These are phyloP conservation scores for Bucco capensis DNA, from an alignment of 2,113 vertebrate genomes.

Conservation along the genomic window DNA sequence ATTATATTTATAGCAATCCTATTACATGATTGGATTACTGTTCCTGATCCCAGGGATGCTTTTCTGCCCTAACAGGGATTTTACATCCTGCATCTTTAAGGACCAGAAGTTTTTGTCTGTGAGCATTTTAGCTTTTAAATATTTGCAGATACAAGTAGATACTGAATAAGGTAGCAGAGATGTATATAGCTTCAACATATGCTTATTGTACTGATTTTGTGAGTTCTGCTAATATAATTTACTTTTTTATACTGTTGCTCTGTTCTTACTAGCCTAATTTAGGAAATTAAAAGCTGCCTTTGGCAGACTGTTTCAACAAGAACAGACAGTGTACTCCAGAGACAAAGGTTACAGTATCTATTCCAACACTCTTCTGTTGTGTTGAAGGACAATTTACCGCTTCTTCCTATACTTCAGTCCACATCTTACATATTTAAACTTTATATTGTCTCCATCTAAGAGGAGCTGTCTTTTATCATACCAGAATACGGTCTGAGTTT, in stretches of 20 bases:
- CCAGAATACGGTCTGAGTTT: background rate
- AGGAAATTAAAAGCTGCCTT: background rate
- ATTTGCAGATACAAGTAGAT: background rate
- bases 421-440: background rate
- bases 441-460: background rate
- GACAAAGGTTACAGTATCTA: background rate
- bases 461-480: background rate
- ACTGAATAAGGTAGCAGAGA: background rate
- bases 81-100: background rate
- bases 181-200: background rate
- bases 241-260: background rate
- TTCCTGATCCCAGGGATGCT: background rate
- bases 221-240: background rate
- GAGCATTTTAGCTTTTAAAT: background rate
- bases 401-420: background rate
- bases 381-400: background rate
- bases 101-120: background rate
- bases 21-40: slow-evolving; percentile 30
- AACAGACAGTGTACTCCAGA: background rate
- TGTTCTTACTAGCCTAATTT: background rate
- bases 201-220: background rate
- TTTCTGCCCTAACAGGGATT: background rate
- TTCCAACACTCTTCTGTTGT: background rate
- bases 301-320: background rate
- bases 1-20: slow-evolving; percentile 51